Evolutionary conservation across 2,888 invertebrate species (phyloP), one percentile per base, ranked within the genome.

Genomic region (Epistrophe grossulariae): DNA sequence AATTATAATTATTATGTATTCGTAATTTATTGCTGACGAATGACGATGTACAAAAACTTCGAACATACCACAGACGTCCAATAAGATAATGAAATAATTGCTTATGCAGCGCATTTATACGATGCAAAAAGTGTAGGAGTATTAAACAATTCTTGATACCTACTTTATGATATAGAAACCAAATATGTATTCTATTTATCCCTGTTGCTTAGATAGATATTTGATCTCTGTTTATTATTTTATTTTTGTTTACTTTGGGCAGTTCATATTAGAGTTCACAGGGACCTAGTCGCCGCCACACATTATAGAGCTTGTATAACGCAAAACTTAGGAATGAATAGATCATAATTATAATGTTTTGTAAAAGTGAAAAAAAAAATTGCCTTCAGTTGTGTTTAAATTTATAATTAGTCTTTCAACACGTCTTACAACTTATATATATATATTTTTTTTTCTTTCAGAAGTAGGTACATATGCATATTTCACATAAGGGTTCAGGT

Each of bases 211-310:
- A 28, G 28, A 55, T 28, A 28, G 28, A 55, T 28, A 9, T n/a
- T 38, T 38, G n/a, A 28, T 3, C 15, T 9, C 31, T 28, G 55
- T 55, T 55, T 55, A 55, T 55, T 55, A 31, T 55, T 55, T 55
- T 28, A 55, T 31, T 52, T 52, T 24, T 52, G 24, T 52, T 31
- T 55, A 31, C n/a, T 55, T 55, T 55, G 28, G 52, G 15, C 19
- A 24, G 4, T 52, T 52, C 11, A 52, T 52, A 2, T 5, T 17
- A 50, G 19, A 19, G 17, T 50, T 50, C 11, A 6, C 0, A 52
- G 10, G 6, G 10, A 55, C 11, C 3, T 13, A 24, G 7, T 52
- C 35, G 9, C 7, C 35, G 35, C 31, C 31, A 7, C 35, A 35
- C 35, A 35, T 0, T 9, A 6, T 9, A 6, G 35, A 9, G 35